Base-by-base conservation (phyloP, 2,888 invertebrate genomes). In the Parnassius apollo region DNA sequence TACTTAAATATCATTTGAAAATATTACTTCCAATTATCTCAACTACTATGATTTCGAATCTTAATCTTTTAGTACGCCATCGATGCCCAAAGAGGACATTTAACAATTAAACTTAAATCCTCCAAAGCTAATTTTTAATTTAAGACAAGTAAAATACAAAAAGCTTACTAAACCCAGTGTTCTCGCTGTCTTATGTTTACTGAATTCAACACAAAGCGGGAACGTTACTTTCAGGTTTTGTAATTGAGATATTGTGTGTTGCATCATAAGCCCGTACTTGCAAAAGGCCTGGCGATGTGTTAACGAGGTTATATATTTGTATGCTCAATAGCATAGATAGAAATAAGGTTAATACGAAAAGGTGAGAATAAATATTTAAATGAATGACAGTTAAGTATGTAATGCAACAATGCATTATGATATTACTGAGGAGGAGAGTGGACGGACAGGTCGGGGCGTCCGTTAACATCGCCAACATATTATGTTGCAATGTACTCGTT, bases 341-440 rank as follows among this genome's bases (percentile, higher is more conserved):
- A 45, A 62, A 53, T 62, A 54, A 58, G 62, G 25, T 45, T 59
- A 55, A 62, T 50, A 55, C 12, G 45, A 55, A 55, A 22, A 57
- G 11, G 35, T n/a, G 44, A 55, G 18, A 54, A 42, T 58, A 62
- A 48, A 35, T 42, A 22, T 48, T 54, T 13, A 61, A 62, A 57
- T 12, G 53, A 53, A 56, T 45, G 56, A 44, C 35, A 49, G 42
- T 44, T 54, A 44, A 44, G 57, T 49, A 42, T 11, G 35, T 35
- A 62, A 52, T 42, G 53, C 42, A 51, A 42, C 12, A 11, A 35
- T 53, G n/a, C 22, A 25, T 35, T 13, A 48, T 53, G 35, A 52
- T 53, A 48, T 42, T 49, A 10, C n/a, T 10, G 50, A 55, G 35
- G 4, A 35, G 35, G 35, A 35, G 35, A 11, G 2, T 44, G 10